A percentile compares a stretch with the other conserved stretches of the same genome.
phyloP scores from a whole-genome alignment of 2,113 vertebrate species.

The Cavia porcellus region DNA sequence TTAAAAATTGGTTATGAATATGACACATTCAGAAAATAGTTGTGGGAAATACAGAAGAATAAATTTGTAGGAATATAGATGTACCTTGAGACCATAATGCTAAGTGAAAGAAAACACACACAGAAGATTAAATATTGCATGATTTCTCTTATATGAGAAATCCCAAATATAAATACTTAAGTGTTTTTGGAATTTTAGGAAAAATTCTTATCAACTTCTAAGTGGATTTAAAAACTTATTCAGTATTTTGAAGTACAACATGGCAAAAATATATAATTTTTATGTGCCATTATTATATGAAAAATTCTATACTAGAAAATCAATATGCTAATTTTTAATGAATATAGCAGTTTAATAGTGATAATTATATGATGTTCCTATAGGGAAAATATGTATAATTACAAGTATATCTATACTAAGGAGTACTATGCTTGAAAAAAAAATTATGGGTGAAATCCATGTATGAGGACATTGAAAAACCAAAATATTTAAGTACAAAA shows the following conservation, averaged over 20 bases:
- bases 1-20: neutral
- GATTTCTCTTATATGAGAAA: neutral
- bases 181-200: neutral
- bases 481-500: neutral
- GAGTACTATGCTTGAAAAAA: neutral
- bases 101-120: neutral
- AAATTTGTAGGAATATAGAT: neutral
- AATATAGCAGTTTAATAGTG: slow-evolving; percentile 36
- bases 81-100: too few relatives aligned
- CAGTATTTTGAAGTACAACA: neutral
- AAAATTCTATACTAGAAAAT: neutral
- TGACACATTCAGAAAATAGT: neutral
- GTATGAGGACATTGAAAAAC: neutral
- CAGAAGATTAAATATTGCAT: neutral
- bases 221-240: neutral
- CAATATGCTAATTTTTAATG: slow-evolving; percentile 1
- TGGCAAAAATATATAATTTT: neutral
- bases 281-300: neutral
- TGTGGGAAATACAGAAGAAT: neutral
- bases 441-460: neutral
- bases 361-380: neutral
- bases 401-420: neutral
- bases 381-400: neutral
- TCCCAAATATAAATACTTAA: neutral
- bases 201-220: slow-evolving; percentile 7